Conservation (phyloP, 2,113 vertebrate species). For the Uria aalge region DNA sequence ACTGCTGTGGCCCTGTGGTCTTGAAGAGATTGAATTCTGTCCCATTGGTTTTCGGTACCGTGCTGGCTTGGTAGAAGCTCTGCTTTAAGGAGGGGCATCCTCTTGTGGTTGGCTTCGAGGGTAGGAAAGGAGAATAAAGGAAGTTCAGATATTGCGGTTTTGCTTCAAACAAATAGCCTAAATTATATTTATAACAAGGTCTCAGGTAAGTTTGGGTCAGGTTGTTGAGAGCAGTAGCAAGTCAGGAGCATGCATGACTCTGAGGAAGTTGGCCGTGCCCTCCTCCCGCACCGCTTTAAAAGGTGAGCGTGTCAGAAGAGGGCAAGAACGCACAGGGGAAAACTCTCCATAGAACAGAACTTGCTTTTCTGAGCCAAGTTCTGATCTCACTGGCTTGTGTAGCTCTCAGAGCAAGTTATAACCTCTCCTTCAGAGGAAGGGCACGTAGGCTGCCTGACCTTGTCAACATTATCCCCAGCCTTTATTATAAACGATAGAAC, state of each 20-base stretch:
- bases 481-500: not conserved
- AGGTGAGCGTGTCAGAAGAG: not conserved
- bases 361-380: not conserved
- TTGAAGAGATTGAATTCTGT: not conserved
- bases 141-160: not conserved
- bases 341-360: not conserved
- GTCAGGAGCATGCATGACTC: not conserved
- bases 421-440: not conserved
- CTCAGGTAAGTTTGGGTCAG: not conserved
- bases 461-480: not conserved
- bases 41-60: accelerated
- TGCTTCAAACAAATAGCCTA: not conserved
- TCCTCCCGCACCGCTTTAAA: not conserved
- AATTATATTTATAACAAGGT: not conserved
- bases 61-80: not conserved
- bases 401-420: not conserved
- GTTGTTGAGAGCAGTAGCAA: not conserved
- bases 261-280: not conserved
- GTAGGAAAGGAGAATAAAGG: not conserved
- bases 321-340: not conserved
- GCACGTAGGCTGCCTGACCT: not conserved
- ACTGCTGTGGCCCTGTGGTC: not conserved
- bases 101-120: not conserved
- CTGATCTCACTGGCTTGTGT: not conserved
- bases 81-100: not conserved